Percentiles rank a stretch among this genome's conserved stretches.
These are phyloP conservation scores for Sipha maydis DNA, from an alignment of 2,888 invertebrate species.

Conservation along the genomic window DNA sequence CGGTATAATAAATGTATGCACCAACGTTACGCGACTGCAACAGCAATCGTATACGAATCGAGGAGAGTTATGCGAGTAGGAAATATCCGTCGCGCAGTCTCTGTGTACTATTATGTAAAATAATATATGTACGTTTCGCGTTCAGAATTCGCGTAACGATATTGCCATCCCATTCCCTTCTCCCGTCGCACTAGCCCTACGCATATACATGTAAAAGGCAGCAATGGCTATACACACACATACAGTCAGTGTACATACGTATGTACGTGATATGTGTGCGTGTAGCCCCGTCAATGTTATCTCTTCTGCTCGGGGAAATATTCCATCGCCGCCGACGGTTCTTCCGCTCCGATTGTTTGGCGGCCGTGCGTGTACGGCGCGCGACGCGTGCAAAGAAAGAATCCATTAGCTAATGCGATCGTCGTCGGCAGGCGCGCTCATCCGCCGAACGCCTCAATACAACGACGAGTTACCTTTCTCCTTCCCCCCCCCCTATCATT, in stretches of 20 bases:
- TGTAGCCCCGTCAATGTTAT: conserved; percentile 51
- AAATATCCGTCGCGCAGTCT: background rate
- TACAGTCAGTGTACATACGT: no score
- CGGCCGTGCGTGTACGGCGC: background rate
- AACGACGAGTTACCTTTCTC: background rate
- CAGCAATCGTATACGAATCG: no score
- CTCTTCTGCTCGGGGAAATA: conserved; percentile 60
- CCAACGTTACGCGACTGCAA: background rate
- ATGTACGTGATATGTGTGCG: background rate
- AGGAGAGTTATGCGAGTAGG: conserved; percentile 14
- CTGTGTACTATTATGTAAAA: background rate
- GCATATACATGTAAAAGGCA: background rate
- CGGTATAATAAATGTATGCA: background rate
- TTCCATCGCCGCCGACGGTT: conserved; percentile 16
- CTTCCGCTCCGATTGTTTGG: conserved; percentile 56
- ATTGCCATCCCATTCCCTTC: background rate
- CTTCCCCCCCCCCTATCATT: no score
- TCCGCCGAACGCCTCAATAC: background rate
- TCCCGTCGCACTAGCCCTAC: background rate
- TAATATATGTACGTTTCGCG: conserved; percentile 28
- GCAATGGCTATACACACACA: background rate
- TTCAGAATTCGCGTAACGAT: conserved; percentile 4
- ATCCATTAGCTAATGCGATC: conserved; percentile 58
- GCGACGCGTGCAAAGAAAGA: conserved; percentile 20
- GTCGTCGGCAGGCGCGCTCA: background rate